These are phyloP conservation scores for Leptinotarsa texana DNA, from an alignment of 1,140 invertebrate species.

Conservation along the genomic window DNA sequence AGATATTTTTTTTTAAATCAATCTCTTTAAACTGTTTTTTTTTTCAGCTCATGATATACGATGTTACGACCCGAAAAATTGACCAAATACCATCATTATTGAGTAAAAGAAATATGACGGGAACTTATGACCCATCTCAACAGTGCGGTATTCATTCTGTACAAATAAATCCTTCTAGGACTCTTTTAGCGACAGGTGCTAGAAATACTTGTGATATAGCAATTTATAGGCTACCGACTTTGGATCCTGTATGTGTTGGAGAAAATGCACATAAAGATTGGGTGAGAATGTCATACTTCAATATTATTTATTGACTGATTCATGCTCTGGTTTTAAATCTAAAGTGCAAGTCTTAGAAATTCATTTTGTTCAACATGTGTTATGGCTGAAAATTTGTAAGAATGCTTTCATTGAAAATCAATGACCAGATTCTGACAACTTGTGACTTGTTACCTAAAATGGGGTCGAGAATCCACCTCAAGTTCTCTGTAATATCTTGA, in stretches of 20 bases:
- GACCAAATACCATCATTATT: constrained; percentile 85
- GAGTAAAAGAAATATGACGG: constrained; percentile 63
- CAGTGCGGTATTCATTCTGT: constrained; percentile 92
- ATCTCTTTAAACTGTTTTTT: neutral
- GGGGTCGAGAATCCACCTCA: no score
- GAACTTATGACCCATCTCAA: constrained; percentile 61
- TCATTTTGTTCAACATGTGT: no score
- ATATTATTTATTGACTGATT: no score
- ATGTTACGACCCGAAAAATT: constrained; percentile 75
- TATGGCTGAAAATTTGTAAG: no score
- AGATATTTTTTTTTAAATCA: neutral
- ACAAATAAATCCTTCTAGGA: constrained; percentile 90
- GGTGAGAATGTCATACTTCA: constrained; percentile 59
- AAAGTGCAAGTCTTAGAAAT: no score
- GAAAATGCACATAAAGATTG: constrained; percentile 90
- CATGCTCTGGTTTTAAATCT: no score
- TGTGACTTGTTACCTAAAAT: no score
- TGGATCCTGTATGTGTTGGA: constrained; percentile 94
- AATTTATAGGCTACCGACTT: constrained; percentile 87
- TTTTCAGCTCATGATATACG: constrained; percentile 78
- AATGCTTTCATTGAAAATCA: no score
- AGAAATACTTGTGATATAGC: constrained; percentile 91
- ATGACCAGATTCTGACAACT: no score
- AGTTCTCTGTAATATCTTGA: no score
- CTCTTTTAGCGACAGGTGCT: constrained; percentile 89